A percentile compares a stretch with the other conserved stretches of the same genome.
Conservation (phyloP, 2,113 vertebrate species). For the Lepidothrix coronata region DNA sequence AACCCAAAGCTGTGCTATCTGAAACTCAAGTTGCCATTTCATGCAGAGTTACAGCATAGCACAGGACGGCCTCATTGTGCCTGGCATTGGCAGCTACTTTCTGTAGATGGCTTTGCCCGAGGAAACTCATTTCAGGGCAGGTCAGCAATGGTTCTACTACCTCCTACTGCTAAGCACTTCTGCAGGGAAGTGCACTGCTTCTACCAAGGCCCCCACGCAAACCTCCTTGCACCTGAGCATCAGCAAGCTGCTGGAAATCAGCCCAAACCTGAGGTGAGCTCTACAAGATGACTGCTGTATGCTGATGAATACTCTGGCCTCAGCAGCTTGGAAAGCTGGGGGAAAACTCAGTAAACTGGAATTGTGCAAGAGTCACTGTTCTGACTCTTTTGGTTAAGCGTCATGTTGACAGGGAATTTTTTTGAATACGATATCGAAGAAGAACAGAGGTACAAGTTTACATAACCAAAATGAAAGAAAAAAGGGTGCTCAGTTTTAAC, state of each 20-base stretch:
- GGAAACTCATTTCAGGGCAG: neutral
- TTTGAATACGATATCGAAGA: neutral
- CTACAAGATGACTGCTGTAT: rapidly evolving
- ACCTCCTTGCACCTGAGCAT: neutral
- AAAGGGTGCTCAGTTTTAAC: neutral
- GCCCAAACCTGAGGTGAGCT: neutral
- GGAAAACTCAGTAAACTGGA: neutral
- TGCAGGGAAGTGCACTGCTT: rapidly evolving
- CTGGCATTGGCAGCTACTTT: neutral
- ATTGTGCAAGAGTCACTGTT: neutral
- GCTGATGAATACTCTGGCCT: neutral
- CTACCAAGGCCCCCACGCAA: neutral
- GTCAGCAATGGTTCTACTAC: neutral
- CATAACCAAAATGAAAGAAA: neutral
- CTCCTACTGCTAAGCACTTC: neutral
- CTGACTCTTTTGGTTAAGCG: neutral
- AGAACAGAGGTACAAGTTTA: neutral
- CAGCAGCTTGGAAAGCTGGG: neutral
- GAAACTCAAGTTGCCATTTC: neutral
- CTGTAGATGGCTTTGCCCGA: neutral
- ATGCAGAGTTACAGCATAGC: neutral
- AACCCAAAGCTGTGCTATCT: neutral
- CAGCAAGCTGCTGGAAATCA: neutral
- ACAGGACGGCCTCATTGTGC: rapidly evolving
- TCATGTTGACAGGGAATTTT: neutral